Percentiles rank a stretch among this genome's conserved stretches.
phyloP scores from a whole-genome alignment of 2,797 vertebrate species.

The Dipus sagitta region DNA sequence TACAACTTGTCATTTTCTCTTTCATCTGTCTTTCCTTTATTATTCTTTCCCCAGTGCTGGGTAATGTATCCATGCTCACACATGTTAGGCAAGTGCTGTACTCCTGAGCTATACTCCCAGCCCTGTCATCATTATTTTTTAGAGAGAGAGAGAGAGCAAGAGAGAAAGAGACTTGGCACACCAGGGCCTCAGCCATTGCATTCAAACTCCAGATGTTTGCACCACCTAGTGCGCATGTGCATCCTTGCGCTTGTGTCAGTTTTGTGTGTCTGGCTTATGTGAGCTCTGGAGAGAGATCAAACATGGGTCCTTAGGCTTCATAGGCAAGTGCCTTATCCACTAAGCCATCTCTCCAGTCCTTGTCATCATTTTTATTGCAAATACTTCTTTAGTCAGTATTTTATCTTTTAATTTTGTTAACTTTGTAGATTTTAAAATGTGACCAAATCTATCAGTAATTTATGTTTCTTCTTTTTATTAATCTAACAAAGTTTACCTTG shows the following conservation, averaged over 20 bases:
- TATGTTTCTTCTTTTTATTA: constrained; percentile 32
- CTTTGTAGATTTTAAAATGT: neutral
- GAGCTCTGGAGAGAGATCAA: too few relatives aligned
- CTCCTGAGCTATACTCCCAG: neutral
- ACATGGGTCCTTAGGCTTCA: too few relatives aligned
- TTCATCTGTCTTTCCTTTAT: neutral
- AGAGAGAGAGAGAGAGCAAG: too few relatives aligned
- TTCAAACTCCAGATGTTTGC: too few relatives aligned
- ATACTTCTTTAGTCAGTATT: neutral
- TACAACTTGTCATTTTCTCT: neutral
- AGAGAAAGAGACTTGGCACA: too few relatives aligned
- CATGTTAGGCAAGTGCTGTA: too few relatives aligned
- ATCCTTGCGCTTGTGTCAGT: neutral
- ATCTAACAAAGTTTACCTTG: neutral
- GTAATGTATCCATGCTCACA: neutral
- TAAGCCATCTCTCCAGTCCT: neutral
- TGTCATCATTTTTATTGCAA: neutral
- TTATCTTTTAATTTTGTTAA: constrained; percentile 42
- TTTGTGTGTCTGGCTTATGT: too few relatives aligned
- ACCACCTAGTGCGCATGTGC: too few relatives aligned
- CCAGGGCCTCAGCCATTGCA: too few relatives aligned
- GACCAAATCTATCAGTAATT: neutral
- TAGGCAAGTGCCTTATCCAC: too few relatives aligned
- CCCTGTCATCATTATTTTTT: neutral
- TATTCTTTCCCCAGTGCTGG: neutral